Conservation (phyloP, 2,797 vertebrate genomes). For the Spea hammondii region DNA sequence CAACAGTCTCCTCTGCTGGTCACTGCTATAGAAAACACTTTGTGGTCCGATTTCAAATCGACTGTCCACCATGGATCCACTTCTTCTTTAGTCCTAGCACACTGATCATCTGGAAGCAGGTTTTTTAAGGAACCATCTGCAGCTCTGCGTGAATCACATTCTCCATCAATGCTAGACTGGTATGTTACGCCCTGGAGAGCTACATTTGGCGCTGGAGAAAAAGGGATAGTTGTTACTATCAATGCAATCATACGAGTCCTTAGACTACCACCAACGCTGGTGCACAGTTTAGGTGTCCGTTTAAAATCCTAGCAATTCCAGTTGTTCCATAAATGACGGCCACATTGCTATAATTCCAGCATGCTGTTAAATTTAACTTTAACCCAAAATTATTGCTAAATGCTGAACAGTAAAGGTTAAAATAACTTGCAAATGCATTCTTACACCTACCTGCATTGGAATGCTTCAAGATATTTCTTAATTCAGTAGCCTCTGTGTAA, state of each 20-base stretch:
- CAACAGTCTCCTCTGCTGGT: conserved; percentile 43
- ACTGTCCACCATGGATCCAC: conserved; percentile 48
- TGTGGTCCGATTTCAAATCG: conserved; percentile 45
- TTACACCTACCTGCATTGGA: conserved; percentile 34
- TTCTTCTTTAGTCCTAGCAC: conserved; percentile 41
- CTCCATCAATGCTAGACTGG: conserved; percentile 41
- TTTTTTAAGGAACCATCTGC: conserved; percentile 33
- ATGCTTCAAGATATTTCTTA: conserved; percentile 28
- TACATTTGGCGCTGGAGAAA: conserved; percentile 31
- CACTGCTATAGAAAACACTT: conserved; percentile 49
- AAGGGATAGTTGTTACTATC: neutral
- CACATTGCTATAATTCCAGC: too few relatives aligned
- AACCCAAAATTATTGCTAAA: too few relatives aligned
- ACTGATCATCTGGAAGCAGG: conserved; percentile 16
- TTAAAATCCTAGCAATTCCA: too few relatives aligned
- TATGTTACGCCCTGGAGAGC: conserved; percentile 17
- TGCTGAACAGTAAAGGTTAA: too few relatives aligned
- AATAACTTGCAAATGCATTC: neutral
- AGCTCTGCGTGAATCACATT: conserved; percentile 31
- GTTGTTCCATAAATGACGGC: too few relatives aligned
- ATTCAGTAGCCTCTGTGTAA: conserved; percentile 13
- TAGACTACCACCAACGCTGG: too few relatives aligned
- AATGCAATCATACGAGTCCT: too few relatives aligned
- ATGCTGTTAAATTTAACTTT: too few relatives aligned
- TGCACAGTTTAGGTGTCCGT: too few relatives aligned